A percentile compares a stretch with the other conserved stretches of the same genome.
Evolutionary conservation across 2,797 vertebrate species (phyloP).

Genomic region (Anguilla pacifica): DNA sequence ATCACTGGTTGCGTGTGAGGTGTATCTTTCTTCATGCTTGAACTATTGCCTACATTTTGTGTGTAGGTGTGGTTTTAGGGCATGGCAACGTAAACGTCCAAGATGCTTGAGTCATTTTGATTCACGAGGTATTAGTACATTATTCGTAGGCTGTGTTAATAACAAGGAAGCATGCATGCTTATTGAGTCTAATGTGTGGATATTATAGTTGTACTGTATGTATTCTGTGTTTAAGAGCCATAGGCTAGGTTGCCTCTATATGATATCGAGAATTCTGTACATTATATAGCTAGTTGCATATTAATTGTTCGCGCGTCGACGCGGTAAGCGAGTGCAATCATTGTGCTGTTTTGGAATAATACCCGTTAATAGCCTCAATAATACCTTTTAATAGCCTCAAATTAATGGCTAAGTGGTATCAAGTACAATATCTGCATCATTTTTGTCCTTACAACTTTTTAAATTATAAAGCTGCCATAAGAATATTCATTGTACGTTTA

Average conservation of each 20-base stretch:
- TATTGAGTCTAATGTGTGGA: background rate
- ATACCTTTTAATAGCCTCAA: no score
- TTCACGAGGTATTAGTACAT: background rate
- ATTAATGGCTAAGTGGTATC: background rate
- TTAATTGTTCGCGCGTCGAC: background rate
- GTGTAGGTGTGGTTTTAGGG: constrained; percentile 14
- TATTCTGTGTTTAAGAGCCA: background rate
- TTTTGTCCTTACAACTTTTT: background rate
- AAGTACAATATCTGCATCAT: background rate
- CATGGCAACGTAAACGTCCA: background rate
- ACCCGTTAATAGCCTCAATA: no score
- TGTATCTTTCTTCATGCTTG: background rate
- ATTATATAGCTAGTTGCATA: background rate
- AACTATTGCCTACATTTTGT: background rate
- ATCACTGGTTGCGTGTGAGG: background rate
- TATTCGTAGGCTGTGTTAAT: background rate
- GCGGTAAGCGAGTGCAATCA: background rate
- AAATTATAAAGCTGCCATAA: background rate
- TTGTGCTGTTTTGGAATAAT: background rate
- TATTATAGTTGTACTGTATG: background rate
- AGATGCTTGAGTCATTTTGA: background rate
- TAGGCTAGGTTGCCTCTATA: background rate
- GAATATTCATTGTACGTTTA: background rate
- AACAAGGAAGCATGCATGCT: background rate
- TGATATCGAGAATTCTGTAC: background rate